These are phyloP conservation scores for Numenius phaeopus DNA, from an alignment of 2,797 vertebrate genomes.

Conservation along the genomic window DNA sequence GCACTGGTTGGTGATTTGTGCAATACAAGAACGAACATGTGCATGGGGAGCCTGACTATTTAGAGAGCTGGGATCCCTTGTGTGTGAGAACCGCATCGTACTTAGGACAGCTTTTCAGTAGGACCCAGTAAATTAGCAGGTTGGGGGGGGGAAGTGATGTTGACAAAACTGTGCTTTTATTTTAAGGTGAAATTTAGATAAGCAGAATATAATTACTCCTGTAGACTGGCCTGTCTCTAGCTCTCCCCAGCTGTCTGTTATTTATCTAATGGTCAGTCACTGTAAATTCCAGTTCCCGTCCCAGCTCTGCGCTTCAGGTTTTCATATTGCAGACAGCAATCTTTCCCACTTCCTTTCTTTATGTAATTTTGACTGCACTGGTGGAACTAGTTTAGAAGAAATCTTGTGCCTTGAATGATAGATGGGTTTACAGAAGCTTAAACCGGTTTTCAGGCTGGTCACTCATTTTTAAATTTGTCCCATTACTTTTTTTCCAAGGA, in stretches of 20 bases:
- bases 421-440: conserved; percentile 6
- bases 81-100: background rate
- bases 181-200: background rate
- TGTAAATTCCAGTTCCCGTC: background rate
- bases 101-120: background rate
- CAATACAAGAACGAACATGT: background rate
- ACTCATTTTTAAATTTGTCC: conserved; percentile 12
- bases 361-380: background rate
- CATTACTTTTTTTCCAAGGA: background rate
- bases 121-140: background rate
- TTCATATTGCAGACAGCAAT: background rate
- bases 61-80: background rate
- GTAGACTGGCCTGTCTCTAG: background rate
- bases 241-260: background rate
- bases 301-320: background rate
- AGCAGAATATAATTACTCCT: background rate
- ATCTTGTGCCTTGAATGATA: background rate
- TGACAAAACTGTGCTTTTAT: background rate
- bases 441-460: conserved; percentile 5
- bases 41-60: background rate
- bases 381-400: conserved; percentile 11
- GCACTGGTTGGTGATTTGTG: background rate
- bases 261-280: background rate
- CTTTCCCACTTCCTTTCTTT: background rate
- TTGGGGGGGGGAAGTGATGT: background rate